Evolutionary conservation across 2,888 invertebrate species (phyloP).

Genomic region (Drosophila borborema): DNA sequence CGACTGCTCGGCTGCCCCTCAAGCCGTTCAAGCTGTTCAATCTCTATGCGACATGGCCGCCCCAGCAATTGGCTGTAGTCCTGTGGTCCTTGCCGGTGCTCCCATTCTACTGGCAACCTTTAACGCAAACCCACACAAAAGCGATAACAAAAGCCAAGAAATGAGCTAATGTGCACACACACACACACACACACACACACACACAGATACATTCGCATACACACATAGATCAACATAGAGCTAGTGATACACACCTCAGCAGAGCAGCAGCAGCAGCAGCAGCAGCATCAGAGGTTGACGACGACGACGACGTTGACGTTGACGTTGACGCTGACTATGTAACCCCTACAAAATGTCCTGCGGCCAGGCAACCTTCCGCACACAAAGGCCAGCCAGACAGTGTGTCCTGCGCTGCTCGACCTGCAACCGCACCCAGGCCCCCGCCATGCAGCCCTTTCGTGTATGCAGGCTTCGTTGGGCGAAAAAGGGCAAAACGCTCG

Average conservation of each 20-base stretch:
- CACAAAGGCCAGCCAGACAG: slow-evolving; percentile 78
- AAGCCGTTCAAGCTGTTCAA: slow-evolving; percentile 30
- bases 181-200: slow-evolving; percentile 38
- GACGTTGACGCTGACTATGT: slow-evolving; percentile 76
- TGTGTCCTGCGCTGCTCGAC: slow-evolving; percentile 49
- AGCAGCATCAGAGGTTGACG: slow-evolving; percentile 43
- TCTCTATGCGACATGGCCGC: slow-evolving; percentile 48
- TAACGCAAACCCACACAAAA: slow-evolving; percentile 66
- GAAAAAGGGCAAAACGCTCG: slow-evolving; percentile 80
- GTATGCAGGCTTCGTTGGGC: slow-evolving; percentile 20
- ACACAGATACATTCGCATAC: slow-evolving; percentile 36
- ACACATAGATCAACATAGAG: slow-evolving; percentile 37
- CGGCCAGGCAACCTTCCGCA: slow-evolving; percentile 82
- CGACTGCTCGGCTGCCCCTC: slow-evolving; percentile 7
- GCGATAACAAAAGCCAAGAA: slow-evolving; percentile 82
- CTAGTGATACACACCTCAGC: slow-evolving; percentile 68
- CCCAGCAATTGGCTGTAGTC: slow-evolving; percentile 47
- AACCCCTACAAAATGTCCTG: slow-evolving; percentile 77
- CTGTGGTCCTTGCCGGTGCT: slow-evolving; percentile 13
- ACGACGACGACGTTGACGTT: slow-evolving; percentile 50
- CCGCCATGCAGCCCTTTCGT: neutral
- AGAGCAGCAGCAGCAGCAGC: slow-evolving; percentile 42
- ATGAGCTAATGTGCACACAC: slow-evolving; percentile 76
- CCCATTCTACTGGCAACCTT: slow-evolving; percentile 6
- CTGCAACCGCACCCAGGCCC: slow-evolving; percentile 12